Evolutionary conservation across 1,140 invertebrate species (phyloP).

Genomic region (Argopecten irradians): DNA sequence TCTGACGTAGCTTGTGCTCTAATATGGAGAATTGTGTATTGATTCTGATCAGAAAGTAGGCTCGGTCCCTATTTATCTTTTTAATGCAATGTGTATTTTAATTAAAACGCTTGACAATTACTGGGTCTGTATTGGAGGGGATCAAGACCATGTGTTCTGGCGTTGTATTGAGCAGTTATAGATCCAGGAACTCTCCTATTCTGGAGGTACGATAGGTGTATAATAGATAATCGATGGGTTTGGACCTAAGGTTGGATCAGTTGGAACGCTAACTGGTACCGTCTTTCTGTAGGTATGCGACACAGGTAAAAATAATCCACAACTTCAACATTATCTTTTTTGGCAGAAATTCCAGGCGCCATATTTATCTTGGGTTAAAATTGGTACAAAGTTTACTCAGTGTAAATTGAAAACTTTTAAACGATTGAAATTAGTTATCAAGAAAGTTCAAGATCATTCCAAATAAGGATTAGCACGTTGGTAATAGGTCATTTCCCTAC

Average conservation of each 20-base stretch:
- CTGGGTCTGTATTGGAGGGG: background rate
- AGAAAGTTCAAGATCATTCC: background rate
- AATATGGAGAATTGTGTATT: background rate
- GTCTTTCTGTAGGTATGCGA: background rate
- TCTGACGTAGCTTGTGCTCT: background rate
- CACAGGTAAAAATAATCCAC: background rate
- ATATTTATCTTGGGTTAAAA: background rate
- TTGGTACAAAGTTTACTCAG: background rate
- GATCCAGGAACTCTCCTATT: background rate
- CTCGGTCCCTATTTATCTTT: background rate
- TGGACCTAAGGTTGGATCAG: background rate
- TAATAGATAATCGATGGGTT: background rate
- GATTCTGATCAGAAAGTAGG: background rate
- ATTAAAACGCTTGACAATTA: background rate
- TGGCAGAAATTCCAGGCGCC: constrained; percentile 13
- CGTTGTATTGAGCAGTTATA: background rate
- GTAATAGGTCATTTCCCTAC: background rate
- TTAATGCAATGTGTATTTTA: background rate
- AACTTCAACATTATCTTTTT: constrained; percentile 9
- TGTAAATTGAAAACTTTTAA: background rate
- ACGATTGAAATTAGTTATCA: background rate
- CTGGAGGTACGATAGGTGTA: background rate
- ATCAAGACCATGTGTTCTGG: background rate
- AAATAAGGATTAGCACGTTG: background rate
- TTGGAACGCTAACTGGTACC: background rate